These are phyloP conservation scores for Lagocephalus sceleratus DNA, from an alignment of 2,797 vertebrate genomes.

Conservation along the genomic window DNA sequence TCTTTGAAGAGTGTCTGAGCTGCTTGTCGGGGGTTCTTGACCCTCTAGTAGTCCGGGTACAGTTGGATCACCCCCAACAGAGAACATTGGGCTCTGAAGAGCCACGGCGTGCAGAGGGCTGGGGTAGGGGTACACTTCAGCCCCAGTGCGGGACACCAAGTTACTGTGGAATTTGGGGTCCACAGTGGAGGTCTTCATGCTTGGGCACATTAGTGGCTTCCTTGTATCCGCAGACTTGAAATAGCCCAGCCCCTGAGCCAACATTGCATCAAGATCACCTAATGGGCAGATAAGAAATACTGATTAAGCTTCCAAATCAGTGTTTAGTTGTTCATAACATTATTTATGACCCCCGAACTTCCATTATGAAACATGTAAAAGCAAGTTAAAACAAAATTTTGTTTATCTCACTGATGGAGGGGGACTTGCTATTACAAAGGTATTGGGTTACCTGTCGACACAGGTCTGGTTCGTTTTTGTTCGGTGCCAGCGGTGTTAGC, in stretches of 20 bases:
- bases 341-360: conserved; percentile 4
- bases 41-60: conserved; percentile 38
- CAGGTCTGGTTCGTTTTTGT: conserved; percentile 80
- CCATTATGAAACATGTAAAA: conserved; percentile 11
- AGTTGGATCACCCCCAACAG: conserved; percentile 54
- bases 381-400: no score
- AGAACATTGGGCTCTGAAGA: conserved; percentile 92
- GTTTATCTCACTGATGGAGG: neutral
- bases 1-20: conserved; percentile 33
- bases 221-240: conserved; percentile 65
- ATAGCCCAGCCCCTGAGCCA: conserved; percentile 61
- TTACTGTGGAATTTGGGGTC: conserved; percentile 87
- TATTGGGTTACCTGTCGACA: conserved; percentile 86
- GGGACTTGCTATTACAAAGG: neutral
- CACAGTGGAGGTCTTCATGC: conserved; percentile 47
- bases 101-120: conserved; percentile 94
- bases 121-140: conserved; percentile 89
- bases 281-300: conserved; percentile 36
- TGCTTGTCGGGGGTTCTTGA: conserved; percentile 19
- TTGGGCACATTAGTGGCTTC: conserved; percentile 49
- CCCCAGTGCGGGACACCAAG: conserved; percentile 82
- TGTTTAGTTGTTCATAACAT: no score
- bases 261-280: conserved; percentile 89
- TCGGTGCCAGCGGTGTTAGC: conserved; percentile 54
- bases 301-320: conserved; percentile 13